These are phyloP conservation scores for Oligia latruncula DNA, from an alignment of 2,888 invertebrate species.

Conservation along the genomic window DNA sequence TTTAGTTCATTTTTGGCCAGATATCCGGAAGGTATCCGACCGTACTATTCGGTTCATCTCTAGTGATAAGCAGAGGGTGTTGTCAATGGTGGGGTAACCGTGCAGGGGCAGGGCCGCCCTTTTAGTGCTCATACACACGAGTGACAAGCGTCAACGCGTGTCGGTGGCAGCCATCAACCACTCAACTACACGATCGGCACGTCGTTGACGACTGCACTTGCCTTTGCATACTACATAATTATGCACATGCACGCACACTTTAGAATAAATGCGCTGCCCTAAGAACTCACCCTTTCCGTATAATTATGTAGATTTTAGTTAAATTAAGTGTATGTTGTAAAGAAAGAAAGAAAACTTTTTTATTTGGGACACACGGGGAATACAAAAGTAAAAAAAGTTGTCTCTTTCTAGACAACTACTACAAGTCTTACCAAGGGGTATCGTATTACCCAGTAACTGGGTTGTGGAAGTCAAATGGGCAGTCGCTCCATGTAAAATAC, in stretches of 20 bases:
- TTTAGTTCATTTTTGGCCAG: neutral
- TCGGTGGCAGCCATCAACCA: too few species aligned
- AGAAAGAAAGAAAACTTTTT: neutral
- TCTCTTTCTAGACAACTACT: neutral
- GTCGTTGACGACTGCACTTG: too few species aligned
- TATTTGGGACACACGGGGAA: too few species aligned
- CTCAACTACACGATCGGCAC: too few species aligned
- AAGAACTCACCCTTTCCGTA: neutral
- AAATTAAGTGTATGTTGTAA: neutral
- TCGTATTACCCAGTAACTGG: too few species aligned
- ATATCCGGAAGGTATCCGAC: neutral
- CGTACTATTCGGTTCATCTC: neutral
- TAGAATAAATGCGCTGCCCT: neutral
- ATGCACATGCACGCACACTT: too few species aligned
- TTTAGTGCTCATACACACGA: neutral
- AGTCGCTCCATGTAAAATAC: too few species aligned
- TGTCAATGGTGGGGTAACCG: neutral
- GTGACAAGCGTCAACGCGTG: too few species aligned
- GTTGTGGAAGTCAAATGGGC: too few species aligned
- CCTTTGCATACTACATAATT: too few species aligned
- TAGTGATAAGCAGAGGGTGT: neutral
- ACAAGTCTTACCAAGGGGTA: too few species aligned
- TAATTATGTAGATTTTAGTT: neutral
- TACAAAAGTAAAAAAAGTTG: neutral
- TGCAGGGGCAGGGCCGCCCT: neutral